Base-by-base conservation (phyloP, 2,888 invertebrate species). In the Heliconius ismenius region DNA sequence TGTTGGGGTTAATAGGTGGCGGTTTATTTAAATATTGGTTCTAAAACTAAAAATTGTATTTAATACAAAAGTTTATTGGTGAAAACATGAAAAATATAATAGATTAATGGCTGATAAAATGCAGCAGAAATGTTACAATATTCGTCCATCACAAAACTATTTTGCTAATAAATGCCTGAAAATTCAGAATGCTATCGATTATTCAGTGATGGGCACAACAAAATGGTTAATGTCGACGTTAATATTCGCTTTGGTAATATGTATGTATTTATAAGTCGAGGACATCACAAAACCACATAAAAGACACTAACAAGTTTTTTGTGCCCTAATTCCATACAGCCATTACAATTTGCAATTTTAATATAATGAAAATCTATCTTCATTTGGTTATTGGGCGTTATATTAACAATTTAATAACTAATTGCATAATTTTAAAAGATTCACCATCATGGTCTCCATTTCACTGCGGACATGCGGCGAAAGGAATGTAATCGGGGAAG, bases 31-130 rank as follows among this genome's bases (percentile, higher is more conserved):
- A 90, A 89, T 91, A 91, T 91, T 91, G 91, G 91, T 92, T 93
- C 93, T 93, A 92, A 94, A 94, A 94, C 94, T 94, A 94, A 94
- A 93, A 93, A 91, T 92, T 93, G 93, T 93, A 94, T 94, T 93
- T 93, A 93, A 94, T 94, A 94, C 94, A 94, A 94, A 94, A 92
- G 92, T 94, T 93, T 94, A 94, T 94, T 94, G 94, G 94, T 94
- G 94, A 94, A 94, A 94, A 94, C 94, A 94, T 94, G 94, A 93
- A 94, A 94, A 94, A 94, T 94, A 94, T 94, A 93, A 93, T 93
- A 92, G 93, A 93, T 92, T 92, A 93, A 93, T 93, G 94, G 93
- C 93, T 94, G 94, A 92, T 93, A 93, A 93, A 93, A 94, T 93
- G 94, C 93, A 94, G 94, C 93, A 90, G 92, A 93, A 93, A 92